Evolutionary conservation across 2,113 vertebrate species (phyloP).

Genomic region (Limanda limanda): DNA sequence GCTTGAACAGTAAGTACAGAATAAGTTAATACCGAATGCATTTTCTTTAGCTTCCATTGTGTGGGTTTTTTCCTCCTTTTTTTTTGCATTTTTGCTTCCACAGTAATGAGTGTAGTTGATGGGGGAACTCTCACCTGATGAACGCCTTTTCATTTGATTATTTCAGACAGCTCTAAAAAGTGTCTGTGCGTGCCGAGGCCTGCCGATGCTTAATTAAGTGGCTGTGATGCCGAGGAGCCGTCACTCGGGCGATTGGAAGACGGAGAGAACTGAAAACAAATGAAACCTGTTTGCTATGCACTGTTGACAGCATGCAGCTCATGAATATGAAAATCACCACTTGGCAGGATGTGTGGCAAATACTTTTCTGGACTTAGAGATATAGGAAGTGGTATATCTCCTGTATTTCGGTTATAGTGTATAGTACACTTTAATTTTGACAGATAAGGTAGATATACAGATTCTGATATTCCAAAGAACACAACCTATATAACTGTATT

Average conservation of each 20-base stretch:
- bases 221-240: conserved; percentile 46
- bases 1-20: background rate
- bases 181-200: conserved; percentile 5
- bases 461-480: too few species aligned
- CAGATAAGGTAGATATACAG: too few species aligned
- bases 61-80: conserved; percentile 4
- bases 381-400: background rate
- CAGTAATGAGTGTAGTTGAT: conserved; percentile 26
- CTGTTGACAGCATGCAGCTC: conserved; percentile 47
- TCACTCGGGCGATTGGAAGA: conserved; percentile 47
- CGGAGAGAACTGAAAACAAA: conserved; percentile 37
- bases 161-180: conserved; percentile 44
- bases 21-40: background rate
- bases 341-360: conserved; percentile 10
- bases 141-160: conserved; percentile 53
- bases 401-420: background rate
- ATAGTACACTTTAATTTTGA: too few species aligned
- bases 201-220: conserved; percentile 71
- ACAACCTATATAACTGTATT: too few species aligned
- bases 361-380: background rate
- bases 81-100: conserved; percentile 29
- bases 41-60: conserved; percentile 16
- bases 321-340: conserved; percentile 60
- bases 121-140: conserved; percentile 34
- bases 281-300: conserved; percentile 3